Conservation (phyloP, 2,888 invertebrate species). For the Acronicta alni region DNA sequence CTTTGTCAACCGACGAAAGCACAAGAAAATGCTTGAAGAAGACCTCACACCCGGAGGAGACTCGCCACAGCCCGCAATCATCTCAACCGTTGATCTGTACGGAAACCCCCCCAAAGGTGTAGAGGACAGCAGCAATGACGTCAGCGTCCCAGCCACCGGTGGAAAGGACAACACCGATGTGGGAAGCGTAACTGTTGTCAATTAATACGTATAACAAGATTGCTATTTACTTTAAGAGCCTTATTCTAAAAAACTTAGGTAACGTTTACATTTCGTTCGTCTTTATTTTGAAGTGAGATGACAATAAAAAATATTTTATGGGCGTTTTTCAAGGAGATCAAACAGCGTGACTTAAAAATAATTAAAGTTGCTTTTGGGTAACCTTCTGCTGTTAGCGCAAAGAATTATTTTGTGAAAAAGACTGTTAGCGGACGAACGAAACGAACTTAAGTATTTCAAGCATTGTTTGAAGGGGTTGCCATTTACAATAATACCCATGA, state of each 20-base stretch:
- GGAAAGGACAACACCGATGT: slow-evolving; percentile 15
- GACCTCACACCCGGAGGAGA: slow-evolving; percentile 71
- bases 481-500: too few relatives aligned
- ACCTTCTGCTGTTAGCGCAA: background rate
- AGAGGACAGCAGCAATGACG: slow-evolving; percentile 23
- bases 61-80: slow-evolving; percentile 67
- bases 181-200: slow-evolving; percentile 25
- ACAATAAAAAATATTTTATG: background rate
- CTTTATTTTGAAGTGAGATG: slow-evolving; percentile 1
- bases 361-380: background rate
- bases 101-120: slow-evolving; percentile 52
- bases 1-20: slow-evolving; percentile 73
- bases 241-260: background rate
- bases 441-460: background rate
- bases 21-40: slow-evolving; percentile 82
- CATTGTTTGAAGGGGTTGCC: too few relatives aligned
- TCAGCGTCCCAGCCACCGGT: slow-evolving; percentile 3
- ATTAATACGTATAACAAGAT: slow-evolving; percentile 50
- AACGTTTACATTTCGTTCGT: background rate
- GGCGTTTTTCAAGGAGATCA: background rate
- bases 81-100: slow-evolving; percentile 80
- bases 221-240: background rate
- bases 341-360: too few relatives aligned
- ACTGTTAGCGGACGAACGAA: background rate
- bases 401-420: background rate